A percentile compares a stretch with the other conserved stretches of the same genome.
phyloP scores from a whole-genome alignment of 2,888 invertebrate species.

The Allacma fusca region DNA sequence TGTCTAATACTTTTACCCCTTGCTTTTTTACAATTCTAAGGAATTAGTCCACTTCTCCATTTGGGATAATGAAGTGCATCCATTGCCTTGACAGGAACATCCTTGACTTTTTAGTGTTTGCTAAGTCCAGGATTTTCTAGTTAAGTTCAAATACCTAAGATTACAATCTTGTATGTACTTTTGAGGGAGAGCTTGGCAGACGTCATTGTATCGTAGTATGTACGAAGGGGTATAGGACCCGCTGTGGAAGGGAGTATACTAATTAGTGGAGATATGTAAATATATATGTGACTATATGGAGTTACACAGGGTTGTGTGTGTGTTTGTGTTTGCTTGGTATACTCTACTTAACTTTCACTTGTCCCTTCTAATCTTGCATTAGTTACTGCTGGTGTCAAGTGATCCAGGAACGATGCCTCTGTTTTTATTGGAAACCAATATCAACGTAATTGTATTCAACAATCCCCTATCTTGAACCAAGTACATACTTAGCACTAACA shows the following conservation, averaged over 20 bases:
- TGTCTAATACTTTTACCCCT: background rate
- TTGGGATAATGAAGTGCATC: constrained; percentile 4
- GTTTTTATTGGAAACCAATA: background rate
- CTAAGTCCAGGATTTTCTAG: background rate
- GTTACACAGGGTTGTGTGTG: too few species aligned
- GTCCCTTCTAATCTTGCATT: background rate
- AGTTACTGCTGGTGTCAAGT: background rate
- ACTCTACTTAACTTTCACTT: background rate
- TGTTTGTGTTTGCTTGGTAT: too few species aligned
- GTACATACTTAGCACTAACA: too few species aligned
- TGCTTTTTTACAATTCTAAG: constrained; percentile 10
- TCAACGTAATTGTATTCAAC: background rate
- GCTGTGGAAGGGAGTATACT: too few species aligned
- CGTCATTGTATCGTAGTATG: too few species aligned
- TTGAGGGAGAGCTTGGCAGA: too few species aligned
- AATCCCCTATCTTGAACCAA: too few species aligned
- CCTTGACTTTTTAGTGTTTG: background rate
- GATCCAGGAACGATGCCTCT: background rate
- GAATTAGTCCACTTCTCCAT: constrained; percentile 21
- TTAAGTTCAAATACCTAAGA: too few species aligned
- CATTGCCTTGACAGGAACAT: constrained; percentile 2
- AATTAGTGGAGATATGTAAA: too few species aligned
- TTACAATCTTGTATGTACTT: too few species aligned
- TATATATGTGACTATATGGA: too few species aligned
- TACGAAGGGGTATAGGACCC: too few species aligned